These are phyloP conservation scores for Hoplodrina blanda DNA, from an alignment of 2,888 invertebrate species.

Conservation along the genomic window DNA sequence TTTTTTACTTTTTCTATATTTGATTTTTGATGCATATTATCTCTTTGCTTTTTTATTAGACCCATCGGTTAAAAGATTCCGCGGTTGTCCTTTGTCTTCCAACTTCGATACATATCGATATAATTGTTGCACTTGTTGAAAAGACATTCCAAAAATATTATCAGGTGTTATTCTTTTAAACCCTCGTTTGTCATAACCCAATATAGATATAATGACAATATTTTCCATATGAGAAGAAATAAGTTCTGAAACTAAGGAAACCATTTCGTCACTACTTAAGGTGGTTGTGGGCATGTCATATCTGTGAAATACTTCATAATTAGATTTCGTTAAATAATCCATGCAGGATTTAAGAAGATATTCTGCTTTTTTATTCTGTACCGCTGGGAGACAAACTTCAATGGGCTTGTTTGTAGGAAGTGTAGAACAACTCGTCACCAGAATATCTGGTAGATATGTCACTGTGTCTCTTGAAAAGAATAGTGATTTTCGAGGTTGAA, in stretches of 20 bases:
- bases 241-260: constrained; percentile 4
- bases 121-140: constrained; percentile 13
- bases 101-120: background rate
- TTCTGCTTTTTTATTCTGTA: background rate
- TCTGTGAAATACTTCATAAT: background rate
- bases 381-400: background rate
- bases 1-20: background rate
- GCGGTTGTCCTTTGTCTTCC: background rate
- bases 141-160: background rate
- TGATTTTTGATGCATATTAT: background rate
- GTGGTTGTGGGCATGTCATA: background rate
- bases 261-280: background rate
- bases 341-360: background rate
- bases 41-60: constrained; percentile 1
- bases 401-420: background rate
- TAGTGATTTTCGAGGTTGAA: background rate
- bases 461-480: constrained; percentile 6
- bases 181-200: background rate
- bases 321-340: background rate
- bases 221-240: background rate
- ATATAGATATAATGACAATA: background rate
- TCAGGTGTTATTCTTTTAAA: background rate
- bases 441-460: background rate
- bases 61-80: background rate
- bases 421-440: background rate